Conservation (phyloP, 1,140 invertebrate genomes). For the Drosophila teissieri region DNA sequence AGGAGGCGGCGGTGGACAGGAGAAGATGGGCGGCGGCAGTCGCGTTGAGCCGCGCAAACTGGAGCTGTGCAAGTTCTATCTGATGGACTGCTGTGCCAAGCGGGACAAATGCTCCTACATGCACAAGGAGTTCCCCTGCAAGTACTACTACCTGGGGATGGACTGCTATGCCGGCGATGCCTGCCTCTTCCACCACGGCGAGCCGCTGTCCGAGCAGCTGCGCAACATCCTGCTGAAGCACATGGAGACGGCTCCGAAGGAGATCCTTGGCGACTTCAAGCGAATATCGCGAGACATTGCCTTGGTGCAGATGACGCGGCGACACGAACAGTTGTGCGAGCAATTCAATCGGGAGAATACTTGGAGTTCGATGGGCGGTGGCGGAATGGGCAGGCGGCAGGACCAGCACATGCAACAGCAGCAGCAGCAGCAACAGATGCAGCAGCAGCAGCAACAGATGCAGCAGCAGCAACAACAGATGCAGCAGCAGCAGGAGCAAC, state of each 20-base stretch:
- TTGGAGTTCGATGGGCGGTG: conserved; percentile 51
- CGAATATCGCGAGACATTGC: conserved; percentile 91
- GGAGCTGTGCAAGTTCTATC: conserved; percentile 98
- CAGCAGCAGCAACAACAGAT: conserved; percentile 33
- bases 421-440: neutral
- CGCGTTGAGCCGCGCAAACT: conserved; percentile 91
- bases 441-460: conserved; percentile 6
- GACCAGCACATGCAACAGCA: conserved; percentile 36
- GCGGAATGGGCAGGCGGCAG: conserved; percentile 45
- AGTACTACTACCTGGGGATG: conserved; percentile 97
- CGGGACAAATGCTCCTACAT: conserved; percentile 97
- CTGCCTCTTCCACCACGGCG: conserved; percentile 97
- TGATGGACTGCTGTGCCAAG: conserved; percentile 98
- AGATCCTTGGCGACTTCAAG: conserved; percentile 94
- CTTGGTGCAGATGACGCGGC: conserved; percentile 89
- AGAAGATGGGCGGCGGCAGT: conserved; percentile 85
- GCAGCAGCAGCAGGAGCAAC: conserved; percentile 12
- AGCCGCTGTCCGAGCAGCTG: conserved; percentile 91
- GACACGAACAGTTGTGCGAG: conserved; percentile 88
- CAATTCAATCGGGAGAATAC: conserved; percentile 84
- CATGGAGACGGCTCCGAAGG: conserved; percentile 95
- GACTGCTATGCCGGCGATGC: conserved; percentile 91
- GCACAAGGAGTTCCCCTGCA: conserved; percentile 99
- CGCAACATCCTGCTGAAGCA: conserved; percentile 91
- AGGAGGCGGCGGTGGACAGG: conserved; percentile 83